Evolutionary conservation across 2,888 invertebrate genomes (phyloP), one percentile per base, ranked within the genome.

Genomic region (Pseudanteris insignis): DNA sequence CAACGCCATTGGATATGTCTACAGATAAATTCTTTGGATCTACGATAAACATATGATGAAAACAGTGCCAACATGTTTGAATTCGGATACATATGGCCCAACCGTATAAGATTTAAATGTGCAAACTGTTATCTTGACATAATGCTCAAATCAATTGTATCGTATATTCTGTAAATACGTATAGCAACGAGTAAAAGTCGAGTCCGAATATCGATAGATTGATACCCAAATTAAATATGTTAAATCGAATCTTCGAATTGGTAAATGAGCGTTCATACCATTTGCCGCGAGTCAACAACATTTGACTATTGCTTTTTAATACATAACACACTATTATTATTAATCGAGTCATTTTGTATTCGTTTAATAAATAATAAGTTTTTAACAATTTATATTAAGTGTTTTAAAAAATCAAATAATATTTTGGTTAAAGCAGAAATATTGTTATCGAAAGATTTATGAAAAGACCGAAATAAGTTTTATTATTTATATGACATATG

Each of bases 61-160:
- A 34, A 38, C 38, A 43, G 63, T 63, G 55, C 54, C 54, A 60
- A 64, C 38, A 37, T 30, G 18, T 50, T 44, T 26, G 37, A 14
- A 34, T 37, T 12, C 43, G 37, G 11, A 34, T 37, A 13, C 43
- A 32, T 34, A 25, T 37, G 41, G 53, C 25, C 32, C 37, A 53
- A 54, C 60, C 53, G 54, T 43, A 37, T 34, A 29, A 25, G 6
- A 10, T 21, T 24, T 4, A 13, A 43, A 41, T 13, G 6, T 18
- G 18, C 3, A 18, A 18, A 18, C 18, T 18, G 4, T 18, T 18
- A 18, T 50, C 14, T 30, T 40, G 66, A 69, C 55, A 60, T 21
- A 72, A 72, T 72, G 71, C 74, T 76, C 74, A 75, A 74, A 72
- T 67, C 70, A 70, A 74, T 69, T 69, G 63, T 65, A 67, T 66